Percentiles rank a stretch among this genome's conserved stretches.
Evolutionary conservation across 2,888 invertebrate genomes (phyloP).

Genomic region (Eristalis tenax): DNA sequence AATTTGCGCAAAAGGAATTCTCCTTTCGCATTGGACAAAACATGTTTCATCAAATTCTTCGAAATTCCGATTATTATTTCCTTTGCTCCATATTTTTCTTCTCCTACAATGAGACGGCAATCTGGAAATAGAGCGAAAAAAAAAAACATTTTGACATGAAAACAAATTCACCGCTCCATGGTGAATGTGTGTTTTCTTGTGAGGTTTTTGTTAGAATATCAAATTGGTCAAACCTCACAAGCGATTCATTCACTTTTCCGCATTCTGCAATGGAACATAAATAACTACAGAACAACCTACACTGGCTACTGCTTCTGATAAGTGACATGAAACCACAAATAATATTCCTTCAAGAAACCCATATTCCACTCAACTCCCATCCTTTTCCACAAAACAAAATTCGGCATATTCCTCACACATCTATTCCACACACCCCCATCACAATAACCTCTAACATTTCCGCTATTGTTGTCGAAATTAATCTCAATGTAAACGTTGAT

Average conservation of each 20-base stretch:
- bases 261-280: conserved; percentile 35
- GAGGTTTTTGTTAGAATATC: no score
- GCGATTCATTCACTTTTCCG: neutral
- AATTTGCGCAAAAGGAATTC: no score
- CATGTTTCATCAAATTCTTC: no score
- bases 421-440: conserved; percentile 46
- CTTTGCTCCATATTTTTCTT: no score
- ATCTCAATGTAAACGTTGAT: conserved; percentile 1
- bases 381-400: conserved; percentile 44
- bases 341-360: conserved; percentile 32
- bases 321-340: conserved; percentile 45
- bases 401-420: conserved; percentile 43
- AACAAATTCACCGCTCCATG: no score
- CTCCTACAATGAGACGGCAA: no score
- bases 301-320: conserved; percentile 30
- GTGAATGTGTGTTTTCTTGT: no score
- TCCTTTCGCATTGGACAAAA: no score
- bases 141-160: no score
- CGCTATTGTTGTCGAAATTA: conserved; percentile 41
- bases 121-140: no score
- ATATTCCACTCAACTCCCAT: conserved; percentile 15
- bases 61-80: no score
- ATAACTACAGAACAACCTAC: conserved; percentile 32
- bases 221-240: no score
- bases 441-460: conserved; percentile 28